These are phyloP conservation scores for Aegithalos caudatus DNA, from an alignment of 2,113 vertebrate genomes.

Conservation along the genomic window DNA sequence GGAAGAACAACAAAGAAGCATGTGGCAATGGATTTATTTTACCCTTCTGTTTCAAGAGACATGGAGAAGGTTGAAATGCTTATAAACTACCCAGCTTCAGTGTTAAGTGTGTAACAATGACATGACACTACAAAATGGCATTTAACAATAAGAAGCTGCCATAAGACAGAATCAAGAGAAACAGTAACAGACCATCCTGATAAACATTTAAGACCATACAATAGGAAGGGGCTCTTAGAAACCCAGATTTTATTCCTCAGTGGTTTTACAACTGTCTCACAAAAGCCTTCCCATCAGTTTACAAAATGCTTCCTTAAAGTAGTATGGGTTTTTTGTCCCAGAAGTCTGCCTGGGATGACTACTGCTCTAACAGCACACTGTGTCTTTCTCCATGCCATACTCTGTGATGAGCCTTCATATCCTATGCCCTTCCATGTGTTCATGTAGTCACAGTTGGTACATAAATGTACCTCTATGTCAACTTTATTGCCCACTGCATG, in stretches of 20 bases:
- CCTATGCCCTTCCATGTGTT: background rate
- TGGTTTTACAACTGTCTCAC: background rate
- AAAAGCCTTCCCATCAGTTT: background rate
- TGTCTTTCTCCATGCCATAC: background rate
- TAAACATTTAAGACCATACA: background rate
- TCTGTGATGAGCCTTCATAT: background rate
- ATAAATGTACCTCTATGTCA: background rate
- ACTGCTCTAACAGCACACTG: background rate
- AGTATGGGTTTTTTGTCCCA: background rate
- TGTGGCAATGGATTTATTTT: background rate
- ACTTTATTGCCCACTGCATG: background rate
- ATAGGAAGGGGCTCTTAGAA: background rate
- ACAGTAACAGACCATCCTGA: background rate
- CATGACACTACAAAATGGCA: background rate
- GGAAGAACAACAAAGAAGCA: background rate
- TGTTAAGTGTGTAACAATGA: background rate
- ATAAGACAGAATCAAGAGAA: background rate
- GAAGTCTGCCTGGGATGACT: background rate
- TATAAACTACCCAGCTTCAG: background rate
- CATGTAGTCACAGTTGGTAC: background rate
- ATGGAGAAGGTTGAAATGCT: background rate
- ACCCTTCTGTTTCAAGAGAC: background rate
- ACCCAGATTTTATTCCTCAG: background rate
- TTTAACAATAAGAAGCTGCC: background rate
- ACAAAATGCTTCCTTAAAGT: background rate